Conservation (phyloP, 2,113 vertebrate species). For the Centropristis striata region DNA sequence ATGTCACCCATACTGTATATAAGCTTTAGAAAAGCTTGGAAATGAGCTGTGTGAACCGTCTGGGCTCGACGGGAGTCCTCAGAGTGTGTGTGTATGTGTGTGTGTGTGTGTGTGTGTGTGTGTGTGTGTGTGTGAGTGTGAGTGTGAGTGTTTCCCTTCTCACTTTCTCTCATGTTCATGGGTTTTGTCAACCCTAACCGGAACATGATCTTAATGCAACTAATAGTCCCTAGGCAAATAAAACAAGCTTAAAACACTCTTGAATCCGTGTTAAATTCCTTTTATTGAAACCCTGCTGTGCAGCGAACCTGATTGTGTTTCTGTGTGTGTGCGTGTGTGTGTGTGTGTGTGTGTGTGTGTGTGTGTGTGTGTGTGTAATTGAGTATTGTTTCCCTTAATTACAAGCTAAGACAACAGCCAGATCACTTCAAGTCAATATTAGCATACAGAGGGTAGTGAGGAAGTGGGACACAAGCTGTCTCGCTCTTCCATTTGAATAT, state of each 20-base stretch:
- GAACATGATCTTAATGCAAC: slow-evolving; percentile 9
- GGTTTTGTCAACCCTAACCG: neutral
- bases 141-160: neutral
- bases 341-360: slow-evolving; percentile 21
- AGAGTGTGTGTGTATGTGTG: neutral
- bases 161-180: neutral
- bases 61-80: neutral
- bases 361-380: slow-evolving; percentile 39
- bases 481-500: neutral
- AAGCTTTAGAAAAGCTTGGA: slow-evolving; percentile 50
- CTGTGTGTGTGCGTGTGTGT: slow-evolving; percentile 13
- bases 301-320: slow-evolving; percentile 18
- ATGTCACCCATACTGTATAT: slow-evolving; percentile 67
- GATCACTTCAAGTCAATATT: slow-evolving; percentile 61
- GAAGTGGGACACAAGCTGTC: slow-evolving; percentile 1
- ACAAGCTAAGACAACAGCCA: slow-evolving; percentile 42
- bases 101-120: slow-evolving; percentile 10
- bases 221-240: slow-evolving; percentile 14
- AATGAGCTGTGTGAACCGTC: slow-evolving; percentile 33
- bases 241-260: slow-evolving; percentile 11
- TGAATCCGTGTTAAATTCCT: neutral
- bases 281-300: neutral
- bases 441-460: slow-evolving; percentile 59
- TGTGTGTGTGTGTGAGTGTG: neutral
- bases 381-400: slow-evolving; percentile 53